These are phyloP conservation scores for Toxonevra muliebris DNA, from an alignment of 2,888 invertebrate species.

Conservation along the genomic window DNA sequence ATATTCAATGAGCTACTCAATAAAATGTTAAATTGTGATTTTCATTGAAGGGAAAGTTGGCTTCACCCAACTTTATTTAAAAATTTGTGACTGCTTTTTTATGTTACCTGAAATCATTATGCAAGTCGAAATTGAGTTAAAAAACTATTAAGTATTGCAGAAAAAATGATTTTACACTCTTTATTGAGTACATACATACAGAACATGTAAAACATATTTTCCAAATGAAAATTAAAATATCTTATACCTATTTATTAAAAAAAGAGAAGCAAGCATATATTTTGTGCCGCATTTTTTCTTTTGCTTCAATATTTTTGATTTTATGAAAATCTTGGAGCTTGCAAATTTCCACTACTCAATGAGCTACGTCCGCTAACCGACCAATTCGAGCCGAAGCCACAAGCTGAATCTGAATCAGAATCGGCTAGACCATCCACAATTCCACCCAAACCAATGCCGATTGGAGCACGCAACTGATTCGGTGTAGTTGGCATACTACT, in stretches of 20 bases:
- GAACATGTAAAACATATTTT: too few relatives aligned
- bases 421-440: slow-evolving; percentile 65
- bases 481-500: slow-evolving; percentile 77
- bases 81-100: too few relatives aligned
- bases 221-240: too few relatives aligned
- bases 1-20: too few relatives aligned
- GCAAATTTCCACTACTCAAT: slow-evolving; percentile 44
- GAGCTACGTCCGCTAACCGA: slow-evolving; percentile 56
- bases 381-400: slow-evolving; percentile 85
- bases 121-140: too few relatives aligned
- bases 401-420: slow-evolving; percentile 88
- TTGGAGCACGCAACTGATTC: slow-evolving; percentile 68
- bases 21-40: too few relatives aligned
- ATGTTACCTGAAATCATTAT: too few relatives aligned
- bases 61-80: too few relatives aligned
- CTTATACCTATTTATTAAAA: too few relatives aligned
- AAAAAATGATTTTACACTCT: background rate
- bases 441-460: slow-evolving; percentile 44
- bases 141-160: background rate
- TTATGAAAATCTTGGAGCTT: slow-evolving; percentile 42
- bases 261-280: too few relatives aligned
- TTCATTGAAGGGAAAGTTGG: too few relatives aligned
- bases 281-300: too few relatives aligned
- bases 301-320: background rate
- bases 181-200: slow-evolving; percentile 1